Evolutionary conservation across 2,113 vertebrate species (phyloP), one percentile per base, ranked within the genome.

Genomic region (Elachura formosa): DNA sequence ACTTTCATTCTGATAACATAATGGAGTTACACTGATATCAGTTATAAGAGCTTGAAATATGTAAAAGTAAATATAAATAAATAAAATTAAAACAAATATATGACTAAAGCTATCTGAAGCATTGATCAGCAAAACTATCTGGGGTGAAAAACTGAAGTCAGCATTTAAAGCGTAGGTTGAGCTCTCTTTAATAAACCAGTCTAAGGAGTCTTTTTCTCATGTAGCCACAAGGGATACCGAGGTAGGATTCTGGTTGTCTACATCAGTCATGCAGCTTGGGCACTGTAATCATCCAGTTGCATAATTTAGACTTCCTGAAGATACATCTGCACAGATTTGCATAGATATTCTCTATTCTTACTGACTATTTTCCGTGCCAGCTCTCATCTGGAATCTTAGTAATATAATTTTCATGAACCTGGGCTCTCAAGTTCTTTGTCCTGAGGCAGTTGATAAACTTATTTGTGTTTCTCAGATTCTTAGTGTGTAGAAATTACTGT

Each of bases 341-440:
- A 91, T 96, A 93, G 77, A 89, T 91, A 89, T 51, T 59, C 54
- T 87, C 66, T 94, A 69, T 94, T 91, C 71, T 89, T 18, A 74
- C 84, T 93, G 26, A 93, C 82, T 94, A 15, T 83, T 83, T 79
- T 90, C 15, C 1, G 63, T 94, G 63, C 67, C 67, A 83, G n/a
- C 51, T 96, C 92, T 95, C 83, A 78, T 92, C 75, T 90, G 59
- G 67, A 93, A 84, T 90, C 67, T 72, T 77, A 92, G 88, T 96
- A 80, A 96, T 96, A 88, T 86, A 96, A 96, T 92, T 96, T 96
- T 95, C 67, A 96, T 96, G 90, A 95, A 84, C 75, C 43, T 80
- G 63, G 90, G 59, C 55, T 95, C 46, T 94, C 79, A 76, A 80
- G 51, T 93, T 92, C 63, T 51, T 80, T 38, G 62, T 92, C 59